Evolutionary conservation across 2,888 invertebrate genomes (phyloP), one percentile per base, ranked within the genome.

Genomic region (Axea sp.): DNA sequence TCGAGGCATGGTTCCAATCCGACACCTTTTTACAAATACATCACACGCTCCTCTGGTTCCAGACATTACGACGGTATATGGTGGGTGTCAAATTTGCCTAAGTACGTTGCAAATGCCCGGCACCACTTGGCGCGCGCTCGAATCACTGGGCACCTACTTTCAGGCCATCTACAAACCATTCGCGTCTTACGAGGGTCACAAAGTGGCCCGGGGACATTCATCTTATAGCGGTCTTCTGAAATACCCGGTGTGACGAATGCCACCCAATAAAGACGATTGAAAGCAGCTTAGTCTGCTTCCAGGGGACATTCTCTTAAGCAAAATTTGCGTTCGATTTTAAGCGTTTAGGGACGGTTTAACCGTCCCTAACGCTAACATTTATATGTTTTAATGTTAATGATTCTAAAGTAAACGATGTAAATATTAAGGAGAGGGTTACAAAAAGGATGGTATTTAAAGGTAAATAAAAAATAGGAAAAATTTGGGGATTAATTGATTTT

Each of bases 21-120:
- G 84, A 86, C 86, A 86, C 87, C 87, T 86, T 86, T 87, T 86
- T 87, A 87, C 86, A 87, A 87, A 87, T 85, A 86, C 87, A 86
- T 85, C 86, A 84, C 85, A 84, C 84, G 83, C 84, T 84, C 82
- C 83, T 82, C 80, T 84, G 83, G 78, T 71, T 78, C 75, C 75
- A 41, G 60, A 33, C 76, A 76, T 75, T 75, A 64, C 68, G 76
- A 65, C 49, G 35, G 62, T 76, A 72, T 77, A 35, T 78, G 80
- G 83, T 80, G 82, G 84, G 84, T 84, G 84, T 80, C 79, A 74
- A 84, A 86, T 86, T 85, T 86, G 84, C 83, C 83, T 85, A 85
- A 86, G 83, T 80, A 80, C 82, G 80, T 84, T 78, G 24, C 39
- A 83, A 86, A 81, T 80, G 81, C 82, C 81, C 77, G 76, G 79